A percentile compares a stretch with the other conserved stretches of the same genome.
Conservation (phyloP, 2,113 vertebrate genomes). For the Neolamprologus hecqui region DNA sequence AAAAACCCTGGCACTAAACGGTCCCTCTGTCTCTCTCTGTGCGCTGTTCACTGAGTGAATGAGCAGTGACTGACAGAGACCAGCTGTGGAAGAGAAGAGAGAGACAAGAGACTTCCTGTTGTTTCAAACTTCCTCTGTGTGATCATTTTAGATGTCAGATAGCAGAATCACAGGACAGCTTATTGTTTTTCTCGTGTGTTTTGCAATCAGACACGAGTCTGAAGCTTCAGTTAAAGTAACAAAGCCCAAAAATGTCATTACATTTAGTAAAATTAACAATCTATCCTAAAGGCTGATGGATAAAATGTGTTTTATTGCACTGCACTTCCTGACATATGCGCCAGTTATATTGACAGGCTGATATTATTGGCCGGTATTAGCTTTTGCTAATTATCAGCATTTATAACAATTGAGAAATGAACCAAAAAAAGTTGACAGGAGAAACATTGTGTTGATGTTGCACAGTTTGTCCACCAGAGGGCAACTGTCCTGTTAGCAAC, state of each 20-base stretch:
- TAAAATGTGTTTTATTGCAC: not conserved
- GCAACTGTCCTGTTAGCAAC: not conserved
- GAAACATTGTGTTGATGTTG: not conserved
- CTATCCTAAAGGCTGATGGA: not conserved
- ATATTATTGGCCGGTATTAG: fast-evolving
- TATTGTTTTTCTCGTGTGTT: not conserved
- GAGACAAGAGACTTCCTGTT: not conserved
- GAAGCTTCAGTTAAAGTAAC: not conserved
- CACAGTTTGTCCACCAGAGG: not conserved
- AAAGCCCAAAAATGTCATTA: not conserved
- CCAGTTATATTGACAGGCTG: not conserved
- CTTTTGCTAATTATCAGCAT: not conserved
- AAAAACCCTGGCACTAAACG: not conserved
- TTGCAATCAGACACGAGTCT: not conserved
- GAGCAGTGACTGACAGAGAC: not conserved
- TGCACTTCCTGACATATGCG: not conserved
- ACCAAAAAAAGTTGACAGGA: not conserved
- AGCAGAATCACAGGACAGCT: not conserved
- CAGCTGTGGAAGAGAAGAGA: not conserved
- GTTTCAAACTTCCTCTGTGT: not conserved
- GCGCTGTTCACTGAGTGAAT: not conserved
- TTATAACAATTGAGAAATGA: not conserved
- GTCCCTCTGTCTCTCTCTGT: not conserved
- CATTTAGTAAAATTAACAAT: not conserved
- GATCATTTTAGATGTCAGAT: not conserved